phyloP scores from a whole-genome alignment of 2,113 vertebrate genomes.

The Rhinolophus ferrumequinum region DNA sequence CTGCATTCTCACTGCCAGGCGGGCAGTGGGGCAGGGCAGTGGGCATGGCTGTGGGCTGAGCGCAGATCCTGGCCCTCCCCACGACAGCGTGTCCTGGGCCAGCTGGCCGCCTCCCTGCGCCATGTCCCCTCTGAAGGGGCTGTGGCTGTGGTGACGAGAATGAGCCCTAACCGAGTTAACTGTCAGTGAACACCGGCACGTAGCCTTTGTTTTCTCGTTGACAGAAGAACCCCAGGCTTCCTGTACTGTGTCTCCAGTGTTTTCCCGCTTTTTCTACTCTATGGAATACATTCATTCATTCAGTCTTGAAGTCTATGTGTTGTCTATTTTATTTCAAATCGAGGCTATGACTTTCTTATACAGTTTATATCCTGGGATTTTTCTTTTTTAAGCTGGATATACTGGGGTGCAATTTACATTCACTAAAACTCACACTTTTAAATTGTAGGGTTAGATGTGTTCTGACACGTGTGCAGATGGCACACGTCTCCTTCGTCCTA shows the following conservation, averaged over 20 bases:
- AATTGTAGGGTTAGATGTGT: background rate
- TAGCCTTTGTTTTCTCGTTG: background rate
- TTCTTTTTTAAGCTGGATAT: background rate
- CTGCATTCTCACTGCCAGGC: background rate
- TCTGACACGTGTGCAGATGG: accelerated
- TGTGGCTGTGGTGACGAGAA: background rate
- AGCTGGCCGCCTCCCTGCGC: background rate
- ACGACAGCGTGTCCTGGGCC: background rate
- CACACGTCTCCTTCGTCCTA: background rate
- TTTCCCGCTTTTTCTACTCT: background rate
- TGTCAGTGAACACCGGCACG: background rate
- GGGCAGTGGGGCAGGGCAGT: background rate
- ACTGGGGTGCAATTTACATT: background rate
- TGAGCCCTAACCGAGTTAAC: background rate
- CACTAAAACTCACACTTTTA: background rate
- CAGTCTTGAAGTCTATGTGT: background rate
- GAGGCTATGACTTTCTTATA: background rate
- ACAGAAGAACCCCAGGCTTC: accelerated
- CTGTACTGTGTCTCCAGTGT: too few relatives aligned
- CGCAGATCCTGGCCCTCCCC: background rate
- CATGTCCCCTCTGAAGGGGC: accelerated
- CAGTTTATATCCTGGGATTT: background rate
- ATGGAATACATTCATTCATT: background rate
- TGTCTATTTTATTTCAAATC: background rate
- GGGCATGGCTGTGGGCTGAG: background rate